These are phyloP conservation scores for Sylvicola cinctus DNA, from an alignment of 2,888 invertebrate genomes.

Conservation along the genomic window DNA sequence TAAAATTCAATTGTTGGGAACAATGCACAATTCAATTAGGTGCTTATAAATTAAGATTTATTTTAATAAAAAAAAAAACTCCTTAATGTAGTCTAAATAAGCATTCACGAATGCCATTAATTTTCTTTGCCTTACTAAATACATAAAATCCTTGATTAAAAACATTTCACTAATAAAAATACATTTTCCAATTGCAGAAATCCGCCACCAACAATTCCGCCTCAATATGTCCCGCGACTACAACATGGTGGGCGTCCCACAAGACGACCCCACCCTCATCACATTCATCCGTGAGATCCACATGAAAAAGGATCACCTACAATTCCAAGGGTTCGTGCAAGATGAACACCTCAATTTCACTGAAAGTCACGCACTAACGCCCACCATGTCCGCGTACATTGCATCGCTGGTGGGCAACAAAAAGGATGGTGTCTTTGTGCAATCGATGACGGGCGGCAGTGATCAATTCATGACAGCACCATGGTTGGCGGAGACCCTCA, in stretches of 20 bases:
- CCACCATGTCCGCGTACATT: slow-evolving; percentile 21
- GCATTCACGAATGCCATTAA: too few relatives aligned
- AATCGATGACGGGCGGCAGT: slow-evolving; percentile 36
- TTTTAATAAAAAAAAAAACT: too few relatives aligned
- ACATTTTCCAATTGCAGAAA: slow-evolving; percentile 34
- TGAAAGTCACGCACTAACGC: slow-evolving; percentile 17
- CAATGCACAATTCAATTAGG: too few relatives aligned
- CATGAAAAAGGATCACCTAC: slow-evolving; percentile 28
- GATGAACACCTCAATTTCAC: slow-evolving; percentile 16
- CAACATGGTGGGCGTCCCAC: slow-evolving; percentile 48
- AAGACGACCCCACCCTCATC: slow-evolving; percentile 53
- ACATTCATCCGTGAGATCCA: slow-evolving; percentile 55
- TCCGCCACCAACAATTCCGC: slow-evolving; percentile 56
- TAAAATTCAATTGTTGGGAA: too few relatives aligned
- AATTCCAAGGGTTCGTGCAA: slow-evolving; percentile 14
- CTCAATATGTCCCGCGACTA: slow-evolving; percentile 62
- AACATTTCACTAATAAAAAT: too few relatives aligned
- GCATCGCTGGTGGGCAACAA: slow-evolving; percentile 20
- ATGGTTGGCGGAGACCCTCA: slow-evolving; percentile 46
- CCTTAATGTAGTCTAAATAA: too few relatives aligned
- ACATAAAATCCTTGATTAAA: too few relatives aligned
- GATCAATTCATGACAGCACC: slow-evolving; percentile 41
- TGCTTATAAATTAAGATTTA: too few relatives aligned
- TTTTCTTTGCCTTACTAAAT: too few relatives aligned
- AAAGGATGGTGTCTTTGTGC: slow-evolving; percentile 48